Evolutionary conservation across 2,888 invertebrate species (phyloP).

Genomic region (Lochmaea capreae): DNA sequence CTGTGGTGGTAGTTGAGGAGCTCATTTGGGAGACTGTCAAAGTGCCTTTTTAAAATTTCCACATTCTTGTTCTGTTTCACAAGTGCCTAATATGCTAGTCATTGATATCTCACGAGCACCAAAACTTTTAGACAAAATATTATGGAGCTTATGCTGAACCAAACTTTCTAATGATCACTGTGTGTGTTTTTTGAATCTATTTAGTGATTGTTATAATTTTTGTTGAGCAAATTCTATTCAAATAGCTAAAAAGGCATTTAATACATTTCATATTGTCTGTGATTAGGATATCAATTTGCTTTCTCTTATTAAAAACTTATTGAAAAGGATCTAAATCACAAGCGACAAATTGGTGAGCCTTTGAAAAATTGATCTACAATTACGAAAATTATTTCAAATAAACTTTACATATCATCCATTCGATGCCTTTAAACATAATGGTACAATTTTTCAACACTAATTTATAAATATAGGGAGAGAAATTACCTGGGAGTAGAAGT

Average conservation of each 20-base stretch:
- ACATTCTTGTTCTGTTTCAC: slow-evolving; percentile 46
- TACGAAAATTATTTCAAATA: too few species aligned
- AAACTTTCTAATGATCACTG: not conserved
- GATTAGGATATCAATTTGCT: not conserved
- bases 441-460: too few species aligned
- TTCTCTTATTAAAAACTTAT: not conserved
- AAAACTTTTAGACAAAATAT: slow-evolving; percentile 5
- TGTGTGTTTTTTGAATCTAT: not conserved
- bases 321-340: not conserved
- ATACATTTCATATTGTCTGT: slow-evolving; percentile 1
- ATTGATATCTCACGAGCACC: slow-evolving; percentile 20
- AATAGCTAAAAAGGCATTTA: slow-evolving; percentile 3
- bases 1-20: slow-evolving; percentile 26
- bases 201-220: not conserved
- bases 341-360: not conserved
- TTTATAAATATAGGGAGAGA: too few species aligned
- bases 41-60: slow-evolving; percentile 44
- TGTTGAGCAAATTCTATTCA: not conserved
- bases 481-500: too few species aligned
- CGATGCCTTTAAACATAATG: not conserved
- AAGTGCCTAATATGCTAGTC: slow-evolving; percentile 48
- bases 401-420: slow-evolving; percentile 8
- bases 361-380: too few species aligned
- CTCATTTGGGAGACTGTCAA: slow-evolving; percentile 43
- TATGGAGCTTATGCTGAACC: slow-evolving; percentile 5